These are phyloP conservation scores for Carposina sasakii DNA, from an alignment of 1,140 invertebrate genomes.

Conservation along the genomic window DNA sequence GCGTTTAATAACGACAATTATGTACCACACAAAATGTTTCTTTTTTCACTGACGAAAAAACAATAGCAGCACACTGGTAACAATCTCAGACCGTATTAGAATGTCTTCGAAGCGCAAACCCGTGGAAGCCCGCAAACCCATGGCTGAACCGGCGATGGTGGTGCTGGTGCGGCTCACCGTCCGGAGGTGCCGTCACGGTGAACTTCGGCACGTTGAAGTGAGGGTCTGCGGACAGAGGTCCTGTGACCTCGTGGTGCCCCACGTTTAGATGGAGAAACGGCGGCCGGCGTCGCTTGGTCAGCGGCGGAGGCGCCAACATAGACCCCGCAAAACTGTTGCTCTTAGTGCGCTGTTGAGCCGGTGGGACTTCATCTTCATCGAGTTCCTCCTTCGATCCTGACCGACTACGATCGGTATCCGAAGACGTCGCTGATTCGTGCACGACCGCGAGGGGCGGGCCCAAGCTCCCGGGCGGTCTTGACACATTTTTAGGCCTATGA, in stretches of 20 bases:
- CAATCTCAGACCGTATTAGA: constrained; percentile 69
- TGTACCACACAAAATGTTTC: too few relatives aligned
- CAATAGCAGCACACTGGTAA: constrained; percentile 33
- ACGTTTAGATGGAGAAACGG: constrained; percentile 62
- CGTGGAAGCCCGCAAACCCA: constrained; percentile 63
- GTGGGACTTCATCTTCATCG: constrained; percentile 24
- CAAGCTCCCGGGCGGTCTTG: constrained; percentile 47
- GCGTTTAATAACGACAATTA: too few relatives aligned
- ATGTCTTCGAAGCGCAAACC: constrained; percentile 68
- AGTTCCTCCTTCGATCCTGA: constrained; percentile 32
- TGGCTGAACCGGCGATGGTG: constrained; percentile 67
- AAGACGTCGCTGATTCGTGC: constrained; percentile 45
- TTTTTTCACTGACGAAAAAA: too few relatives aligned
- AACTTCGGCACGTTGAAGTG: constrained; percentile 64
- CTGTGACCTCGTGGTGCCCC: constrained; percentile 37
- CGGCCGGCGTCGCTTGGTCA: constrained; percentile 47
- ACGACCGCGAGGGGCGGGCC: constrained; percentile 38
- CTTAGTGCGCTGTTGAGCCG: constrained; percentile 39
- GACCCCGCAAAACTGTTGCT: constrained; percentile 63
- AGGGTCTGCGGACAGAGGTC: constrained; percentile 55
- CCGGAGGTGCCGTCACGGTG: constrained; percentile 66
- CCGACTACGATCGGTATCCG: constrained; percentile 43
- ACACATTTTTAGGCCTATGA: constrained; percentile 65
- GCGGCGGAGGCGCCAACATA: constrained; percentile 39
- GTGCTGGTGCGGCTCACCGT: constrained; percentile 59